Evolutionary conservation across 2,113 vertebrate species (phyloP), one percentile per base, ranked within the genome.

Genomic region (Anhinga rufa): DNA sequence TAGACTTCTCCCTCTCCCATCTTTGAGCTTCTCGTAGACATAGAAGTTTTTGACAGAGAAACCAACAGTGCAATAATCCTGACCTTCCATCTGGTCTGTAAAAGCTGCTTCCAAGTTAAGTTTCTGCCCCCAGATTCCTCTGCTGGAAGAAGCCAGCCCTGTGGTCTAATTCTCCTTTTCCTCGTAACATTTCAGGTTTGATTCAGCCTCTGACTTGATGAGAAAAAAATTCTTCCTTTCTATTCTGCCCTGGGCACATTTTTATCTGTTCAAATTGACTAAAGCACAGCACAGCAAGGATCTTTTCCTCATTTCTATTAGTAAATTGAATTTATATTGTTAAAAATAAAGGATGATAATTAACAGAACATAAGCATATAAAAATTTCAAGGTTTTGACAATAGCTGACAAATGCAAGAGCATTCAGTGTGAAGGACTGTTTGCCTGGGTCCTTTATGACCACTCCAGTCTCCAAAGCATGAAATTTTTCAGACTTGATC

Each of bases 311-410:
- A 32, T 91, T 95, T 93, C n/a, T 84, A 55, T 64, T n/a, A 55
- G n/a, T 34, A 91, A 91, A 69, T 89, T 20, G 38, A 84, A 72
- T 48, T 82, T 48, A 88, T 15, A 75, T 48, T 78, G 34, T 21
- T 44, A 48, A 79, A 76, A 84, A 91, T 82, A 92, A 92, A 84
- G 12, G 8, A 21, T 69, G 6, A 60, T 92, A 93, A 96, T 91
- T 91, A 89, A 52, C 24, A 82, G 48, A 95, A 26, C 29, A 89
- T 48, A 82, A 92, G 89, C 31, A 26, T 55, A 95, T 93, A 5
- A 94, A 95, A 95, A 93, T 95, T 89, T 92, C 31, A 93, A 46
- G 7, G 31, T 25, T 93, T 83, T 84, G 48, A 91, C 65, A 95
- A 89, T 55, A 84, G 65, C 6, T 87, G 68, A 72, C 14, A 82